A percentile compares a stretch with the other conserved stretches of the same genome.
These are phyloP conservation scores for Penaeus monodon DNA, from an alignment of 2,888 invertebrate genomes.

Conservation along the genomic window DNA sequence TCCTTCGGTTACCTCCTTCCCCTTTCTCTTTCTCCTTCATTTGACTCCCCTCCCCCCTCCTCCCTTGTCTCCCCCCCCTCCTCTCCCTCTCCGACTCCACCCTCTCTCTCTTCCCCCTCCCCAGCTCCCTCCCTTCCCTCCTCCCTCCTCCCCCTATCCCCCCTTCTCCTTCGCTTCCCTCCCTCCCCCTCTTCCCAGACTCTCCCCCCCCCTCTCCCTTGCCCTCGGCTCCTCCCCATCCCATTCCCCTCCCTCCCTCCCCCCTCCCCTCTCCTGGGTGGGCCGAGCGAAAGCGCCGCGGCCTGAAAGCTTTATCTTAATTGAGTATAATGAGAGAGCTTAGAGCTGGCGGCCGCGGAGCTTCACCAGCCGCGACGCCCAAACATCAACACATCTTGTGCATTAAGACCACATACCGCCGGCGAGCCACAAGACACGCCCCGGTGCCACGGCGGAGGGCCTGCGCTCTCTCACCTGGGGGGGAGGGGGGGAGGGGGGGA, in stretches of 20 bases:
- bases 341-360: constrained; percentile 16
- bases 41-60: no score
- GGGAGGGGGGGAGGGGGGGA: not conserved
- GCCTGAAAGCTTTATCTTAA: constrained; percentile 41
- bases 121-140: not conserved
- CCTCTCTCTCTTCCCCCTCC: not conserved
- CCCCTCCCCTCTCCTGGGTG: not conserved
- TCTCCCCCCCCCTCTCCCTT: not conserved
- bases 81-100: not conserved
- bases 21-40: not conserved
- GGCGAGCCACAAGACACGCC: constrained; percentile 13
- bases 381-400: constrained; percentile 45
- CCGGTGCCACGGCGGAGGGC: constrained; percentile 18
- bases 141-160: not conserved
- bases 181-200: not conserved
- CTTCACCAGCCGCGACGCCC: constrained; percentile 20
- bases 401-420: constrained; percentile 30
- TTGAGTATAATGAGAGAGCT: constrained; percentile 43
- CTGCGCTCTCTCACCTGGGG: constrained; percentile 26
- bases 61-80: not conserved
- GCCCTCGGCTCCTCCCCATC: not conserved
- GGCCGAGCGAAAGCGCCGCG: constrained; percentile 20
- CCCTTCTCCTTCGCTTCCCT: not conserved
- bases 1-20: no score
- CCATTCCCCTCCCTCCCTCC: not conserved